Conservation (phyloP, 1,140 invertebrate genomes). For the Cryptotermes secundus region DNA sequence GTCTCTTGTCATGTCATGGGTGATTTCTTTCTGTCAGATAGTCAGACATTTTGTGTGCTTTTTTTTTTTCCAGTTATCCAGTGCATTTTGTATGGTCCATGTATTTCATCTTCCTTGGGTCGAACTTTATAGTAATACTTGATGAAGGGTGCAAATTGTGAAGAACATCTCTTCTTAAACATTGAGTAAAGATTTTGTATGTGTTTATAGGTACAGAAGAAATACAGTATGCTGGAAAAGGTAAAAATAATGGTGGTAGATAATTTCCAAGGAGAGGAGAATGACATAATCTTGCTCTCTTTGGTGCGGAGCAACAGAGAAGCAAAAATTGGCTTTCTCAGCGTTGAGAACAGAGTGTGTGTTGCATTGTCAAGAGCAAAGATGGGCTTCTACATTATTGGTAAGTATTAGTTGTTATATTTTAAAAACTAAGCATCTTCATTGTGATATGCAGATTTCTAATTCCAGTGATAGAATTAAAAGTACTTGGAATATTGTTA, state of each 20-base stretch:
- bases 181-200: background rate
- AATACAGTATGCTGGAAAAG: constrained; percentile 41
- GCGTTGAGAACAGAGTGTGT: constrained; percentile 56
- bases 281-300: constrained; percentile 79
- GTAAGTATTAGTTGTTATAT: constrained; percentile 22
- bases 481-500: no score
- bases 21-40: no score
- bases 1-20: no score
- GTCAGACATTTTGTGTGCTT: no score
- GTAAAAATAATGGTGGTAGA: constrained; percentile 70
- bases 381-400: constrained; percentile 55
- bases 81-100: no score
- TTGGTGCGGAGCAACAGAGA: constrained; percentile 73
- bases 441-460: no score
- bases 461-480: no score
- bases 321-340: constrained; percentile 75
- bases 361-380: constrained; percentile 60
- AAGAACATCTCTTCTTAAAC: no score
- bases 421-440: background rate
- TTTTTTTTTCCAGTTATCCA: no score
- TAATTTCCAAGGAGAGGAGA: constrained; percentile 85
- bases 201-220: constrained; percentile 22
- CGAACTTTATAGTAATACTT: no score
- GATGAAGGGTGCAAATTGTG: no score
- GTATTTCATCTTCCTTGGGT: no score